Evolutionary conservation across 2,113 vertebrate species (phyloP), one percentile per base, ranked within the genome.

Genomic region (Gobius niger): DNA sequence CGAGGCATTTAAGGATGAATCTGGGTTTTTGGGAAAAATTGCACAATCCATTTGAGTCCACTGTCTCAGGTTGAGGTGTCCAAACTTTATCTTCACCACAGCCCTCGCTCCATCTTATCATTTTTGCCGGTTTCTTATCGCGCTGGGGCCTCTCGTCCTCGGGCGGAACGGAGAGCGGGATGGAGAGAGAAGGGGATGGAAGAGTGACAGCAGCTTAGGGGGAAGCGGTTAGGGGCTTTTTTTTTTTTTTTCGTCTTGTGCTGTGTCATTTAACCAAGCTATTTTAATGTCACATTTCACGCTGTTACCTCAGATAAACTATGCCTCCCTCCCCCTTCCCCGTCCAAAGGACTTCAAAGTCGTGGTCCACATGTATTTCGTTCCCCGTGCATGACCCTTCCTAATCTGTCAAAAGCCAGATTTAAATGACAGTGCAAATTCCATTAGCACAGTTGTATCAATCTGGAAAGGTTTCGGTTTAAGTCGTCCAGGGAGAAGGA

Each of bases 181-280:
- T 70, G 70, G 65, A 50, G 24, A 75, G 52, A 75, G 68, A 70
- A 72, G 63, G 52, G 82, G 81, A 85, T 85, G 75, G 72, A 75
- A 82, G 80, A 86, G 77, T 82, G 86, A 88, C 86, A 87, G 75
- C 77, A 80, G 78, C 82, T 88, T 74, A 80, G 16, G 65, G 78
- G 59, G 12, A 61, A 83, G 65, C 41, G 65, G 67, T 69, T 54
- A 47, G 70, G 62, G 75, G 70, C 63, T 57, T 13, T 47, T 34
- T 34, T 34, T 24, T 24, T 24, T 34, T 34, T 34, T 4, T 61
- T 69, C 61, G 63, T 24, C 51, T 57, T 52, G 40, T 10, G 40
- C 53, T 51, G 9, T 73, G 41, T 44, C 57, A 60, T 8, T 60
- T 60, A 60, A 54, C 34, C 40, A 42, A 44, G 40, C 15, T 40